phyloP scores from a whole-genome alignment of 2,797 vertebrate species.

The Myripristis jacobus region DNA sequence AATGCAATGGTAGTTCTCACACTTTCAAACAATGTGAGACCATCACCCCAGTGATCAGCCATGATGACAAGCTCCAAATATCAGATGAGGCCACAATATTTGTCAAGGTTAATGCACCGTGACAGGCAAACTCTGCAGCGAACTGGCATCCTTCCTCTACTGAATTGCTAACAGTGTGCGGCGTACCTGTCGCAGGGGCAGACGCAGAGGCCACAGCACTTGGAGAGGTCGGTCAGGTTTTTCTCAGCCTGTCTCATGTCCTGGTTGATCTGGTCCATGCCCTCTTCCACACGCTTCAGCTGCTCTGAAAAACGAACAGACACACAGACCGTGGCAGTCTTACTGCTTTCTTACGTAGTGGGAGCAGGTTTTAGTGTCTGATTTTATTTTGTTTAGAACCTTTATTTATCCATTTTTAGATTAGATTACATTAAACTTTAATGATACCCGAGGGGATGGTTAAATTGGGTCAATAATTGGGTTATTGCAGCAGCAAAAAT shows the following conservation, averaged over 20 bases:
- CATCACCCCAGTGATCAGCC: background rate
- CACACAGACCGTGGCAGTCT: slow-evolving; percentile 12
- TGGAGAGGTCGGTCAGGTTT: slow-evolving; percentile 95
- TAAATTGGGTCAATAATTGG: slow-evolving; percentile 63
- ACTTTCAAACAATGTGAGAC: background rate
- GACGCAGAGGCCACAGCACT: slow-evolving; percentile 96
- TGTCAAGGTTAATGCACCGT: too few species aligned
- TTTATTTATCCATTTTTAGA: slow-evolving; percentile 32
- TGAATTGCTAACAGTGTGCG: background rate
- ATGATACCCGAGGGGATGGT: slow-evolving; percentile 37
- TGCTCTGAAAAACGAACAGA: slow-evolving; percentile 85
- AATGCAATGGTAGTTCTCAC: too few species aligned
- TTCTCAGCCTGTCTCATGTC: slow-evolving; percentile 97
- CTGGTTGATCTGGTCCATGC: slow-evolving; percentile 98
- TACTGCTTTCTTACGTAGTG: background rate
- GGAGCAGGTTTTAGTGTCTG: background rate
- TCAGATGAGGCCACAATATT: too few species aligned
- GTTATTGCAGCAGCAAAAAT: slow-evolving; percentile 25
- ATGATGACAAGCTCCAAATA: background rate
- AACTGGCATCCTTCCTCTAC: too few species aligned
- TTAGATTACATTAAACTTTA: slow-evolving; percentile 38
- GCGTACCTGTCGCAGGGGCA: slow-evolving; percentile 94
- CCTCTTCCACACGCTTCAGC: slow-evolving; percentile 90
- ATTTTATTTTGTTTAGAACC: slow-evolving; percentile 28
- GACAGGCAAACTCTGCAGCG: too few species aligned